These are phyloP conservation scores for Lepilemur ruficaudatus DNA, from an alignment of 2,797 vertebrate species.

Conservation along the genomic window DNA sequence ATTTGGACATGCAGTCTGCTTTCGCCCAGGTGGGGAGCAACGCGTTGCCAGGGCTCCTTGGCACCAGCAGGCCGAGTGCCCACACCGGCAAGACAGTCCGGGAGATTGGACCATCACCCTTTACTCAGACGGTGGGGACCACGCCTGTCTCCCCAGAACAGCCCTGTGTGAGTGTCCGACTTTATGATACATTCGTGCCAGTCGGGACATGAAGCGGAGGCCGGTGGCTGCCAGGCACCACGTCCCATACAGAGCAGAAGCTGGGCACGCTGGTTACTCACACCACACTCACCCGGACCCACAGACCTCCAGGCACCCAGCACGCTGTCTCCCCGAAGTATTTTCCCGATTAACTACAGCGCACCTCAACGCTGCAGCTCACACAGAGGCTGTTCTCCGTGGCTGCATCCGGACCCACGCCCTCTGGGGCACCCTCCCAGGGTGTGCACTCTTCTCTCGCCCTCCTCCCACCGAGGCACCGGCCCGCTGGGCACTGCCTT, in stretches of 20 bases:
- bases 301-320: background rate
- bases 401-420: background rate
- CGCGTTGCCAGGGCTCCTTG: background rate
- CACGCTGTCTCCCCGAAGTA: background rate
- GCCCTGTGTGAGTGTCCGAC: background rate
- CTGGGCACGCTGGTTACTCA: background rate
- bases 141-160: conserved; percentile 22
- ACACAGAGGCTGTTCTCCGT: background rate
- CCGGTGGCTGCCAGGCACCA: background rate
- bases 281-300: background rate
- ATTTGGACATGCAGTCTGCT: background rate
- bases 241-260: background rate
- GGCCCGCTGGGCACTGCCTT: conserved; percentile 7
- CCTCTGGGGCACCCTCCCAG: background rate
- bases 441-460: background rate
- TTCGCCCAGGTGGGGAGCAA: background rate
- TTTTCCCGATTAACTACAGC: background rate
- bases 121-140: background rate
- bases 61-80: background rate
- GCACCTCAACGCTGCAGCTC: background rate
- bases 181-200: background rate
- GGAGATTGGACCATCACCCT: background rate
- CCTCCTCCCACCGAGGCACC: background rate
- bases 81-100: background rate
- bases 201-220: background rate